Evolutionary conservation across 1,140 invertebrate genomes (phyloP).

Genomic region (Cydia splendana): DNA sequence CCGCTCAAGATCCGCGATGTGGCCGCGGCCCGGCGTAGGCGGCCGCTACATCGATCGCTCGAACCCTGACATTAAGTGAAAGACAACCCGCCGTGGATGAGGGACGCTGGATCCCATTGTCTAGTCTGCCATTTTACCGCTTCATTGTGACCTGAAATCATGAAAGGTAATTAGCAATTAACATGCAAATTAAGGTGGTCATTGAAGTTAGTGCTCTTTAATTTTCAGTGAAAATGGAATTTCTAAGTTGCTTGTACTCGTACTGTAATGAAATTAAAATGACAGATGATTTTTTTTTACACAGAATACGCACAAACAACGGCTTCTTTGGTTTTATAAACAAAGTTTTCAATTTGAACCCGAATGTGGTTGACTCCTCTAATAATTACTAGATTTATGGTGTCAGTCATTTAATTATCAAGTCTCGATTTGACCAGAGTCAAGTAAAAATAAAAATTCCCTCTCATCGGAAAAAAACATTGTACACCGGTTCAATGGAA

Average conservation of each 20-base stretch:
- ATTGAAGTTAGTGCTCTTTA: slow-evolving; percentile 2
- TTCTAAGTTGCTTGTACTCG: neutral
- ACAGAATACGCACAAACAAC: too few species aligned
- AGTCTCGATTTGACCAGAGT: too few species aligned
- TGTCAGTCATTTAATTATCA: too few species aligned
- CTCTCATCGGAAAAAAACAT: neutral
- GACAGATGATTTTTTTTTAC: too few species aligned
- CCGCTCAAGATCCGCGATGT: slow-evolving; percentile 37
- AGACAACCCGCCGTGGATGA: slow-evolving; percentile 50
- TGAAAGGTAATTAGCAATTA: neutral
- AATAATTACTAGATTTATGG: too few species aligned
- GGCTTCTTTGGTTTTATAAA: too few species aligned
- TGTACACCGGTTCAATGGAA: neutral
- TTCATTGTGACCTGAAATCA: neutral
- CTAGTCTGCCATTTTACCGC: neutral
- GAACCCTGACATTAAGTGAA: slow-evolving; percentile 64
- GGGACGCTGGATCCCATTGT: slow-evolving; percentile 40
- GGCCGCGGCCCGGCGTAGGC: slow-evolving; percentile 47
- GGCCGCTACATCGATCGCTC: slow-evolving; percentile 61
- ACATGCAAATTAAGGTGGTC: neutral
- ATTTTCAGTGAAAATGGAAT: neutral
- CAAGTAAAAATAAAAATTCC: too few species aligned
- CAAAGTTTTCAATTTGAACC: too few species aligned
- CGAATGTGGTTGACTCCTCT: too few species aligned
- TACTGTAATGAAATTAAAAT: too few species aligned